Evolutionary conservation across 2,113 vertebrate genomes (phyloP).

Genomic region (Cavia aperea): DNA sequence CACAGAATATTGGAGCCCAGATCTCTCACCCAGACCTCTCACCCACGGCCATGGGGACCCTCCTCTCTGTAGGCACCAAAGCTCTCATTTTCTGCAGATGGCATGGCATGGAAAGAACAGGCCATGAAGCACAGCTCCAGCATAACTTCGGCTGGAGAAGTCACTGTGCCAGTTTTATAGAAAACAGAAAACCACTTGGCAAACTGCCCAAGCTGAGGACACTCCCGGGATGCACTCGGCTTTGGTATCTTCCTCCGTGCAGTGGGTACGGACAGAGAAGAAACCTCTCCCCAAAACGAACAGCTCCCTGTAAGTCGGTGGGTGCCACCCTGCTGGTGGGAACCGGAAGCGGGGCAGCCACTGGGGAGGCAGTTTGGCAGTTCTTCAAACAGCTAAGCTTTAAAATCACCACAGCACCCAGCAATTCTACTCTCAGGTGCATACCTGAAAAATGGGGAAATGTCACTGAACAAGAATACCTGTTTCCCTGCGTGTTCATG

Average conservation of each 20-base stretch:
- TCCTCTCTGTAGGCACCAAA: neutral
- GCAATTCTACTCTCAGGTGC: neutral
- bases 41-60: neutral
- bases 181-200: neutral
- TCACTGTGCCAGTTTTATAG: neutral
- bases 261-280: neutral
- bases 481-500: neutral
- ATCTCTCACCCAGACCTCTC: neutral
- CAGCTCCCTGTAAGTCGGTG: neutral
- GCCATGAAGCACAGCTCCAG: neutral
- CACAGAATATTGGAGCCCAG: neutral
- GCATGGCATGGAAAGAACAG: neutral
- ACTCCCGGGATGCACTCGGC: neutral
- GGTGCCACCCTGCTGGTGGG: neutral
- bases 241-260: neutral
- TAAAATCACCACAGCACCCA: neutral
- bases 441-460: neutral
- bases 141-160: neutral
- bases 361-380: neutral
- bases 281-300: neutral
- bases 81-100: neutral
- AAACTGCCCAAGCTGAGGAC: neutral
- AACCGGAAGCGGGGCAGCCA: rapidly evolving
- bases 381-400: neutral
- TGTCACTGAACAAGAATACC: neutral